Evolutionary conservation across 2,888 invertebrate species (phyloP).

Genomic region (Drepanosiphum platanoidis): DNA sequence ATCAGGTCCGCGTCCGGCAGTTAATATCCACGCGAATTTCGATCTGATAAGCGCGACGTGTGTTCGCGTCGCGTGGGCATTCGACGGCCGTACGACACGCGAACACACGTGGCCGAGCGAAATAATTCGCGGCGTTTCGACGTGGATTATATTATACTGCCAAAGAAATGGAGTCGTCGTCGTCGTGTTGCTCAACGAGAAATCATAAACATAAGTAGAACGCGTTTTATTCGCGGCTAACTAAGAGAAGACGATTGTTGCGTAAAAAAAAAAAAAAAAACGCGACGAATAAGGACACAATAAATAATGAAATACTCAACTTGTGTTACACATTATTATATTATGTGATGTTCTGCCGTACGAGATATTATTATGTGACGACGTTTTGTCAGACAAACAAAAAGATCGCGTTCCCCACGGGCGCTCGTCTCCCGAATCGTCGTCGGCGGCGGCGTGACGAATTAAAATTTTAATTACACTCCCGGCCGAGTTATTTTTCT

Average conservation of each 20-base stretch:
- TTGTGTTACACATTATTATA: slow-evolving; percentile 28
- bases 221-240: slow-evolving; percentile 37
- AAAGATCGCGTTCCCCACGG: neutral
- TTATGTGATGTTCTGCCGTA: slow-evolving; percentile 5
- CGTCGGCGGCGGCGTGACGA: neutral
- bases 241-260: slow-evolving; percentile 39
- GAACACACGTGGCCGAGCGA: neutral
- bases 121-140: neutral
- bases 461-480: neutral
- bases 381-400: slow-evolving; percentile 2
- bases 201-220: slow-evolving; percentile 42
- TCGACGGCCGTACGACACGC: neutral
- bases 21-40: too few relatives aligned
- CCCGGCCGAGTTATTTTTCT: neutral
- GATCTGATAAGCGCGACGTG: too few relatives aligned
- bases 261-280: slow-evolving; percentile 45
- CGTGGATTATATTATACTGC: slow-evolving; percentile 33
- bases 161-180: slow-evolving; percentile 29
- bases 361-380: slow-evolving; percentile 14
- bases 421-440: neutral
- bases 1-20: too few relatives aligned
- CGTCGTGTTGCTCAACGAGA: slow-evolving; percentile 26
- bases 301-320: slow-evolving; percentile 33
- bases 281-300: slow-evolving; percentile 32
- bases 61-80: neutral